Evolutionary conservation across 2,888 invertebrate species (phyloP).

Genomic region (Chelonus formosanus): DNA sequence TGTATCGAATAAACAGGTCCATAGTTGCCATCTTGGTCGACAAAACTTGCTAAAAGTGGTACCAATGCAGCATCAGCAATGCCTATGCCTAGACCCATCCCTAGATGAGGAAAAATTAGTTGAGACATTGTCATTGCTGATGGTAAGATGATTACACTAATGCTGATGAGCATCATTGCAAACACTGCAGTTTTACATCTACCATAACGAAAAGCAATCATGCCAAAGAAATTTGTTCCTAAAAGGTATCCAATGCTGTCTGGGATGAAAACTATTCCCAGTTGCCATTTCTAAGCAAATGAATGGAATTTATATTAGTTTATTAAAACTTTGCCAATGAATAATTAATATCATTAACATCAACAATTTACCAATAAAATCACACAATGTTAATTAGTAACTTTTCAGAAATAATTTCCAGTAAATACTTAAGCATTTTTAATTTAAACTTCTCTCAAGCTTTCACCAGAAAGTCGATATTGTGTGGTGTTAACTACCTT

Average conservation of each 20-base stretch:
- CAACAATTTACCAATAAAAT: constrained; percentile 20
- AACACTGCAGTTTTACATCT: constrained; percentile 72
- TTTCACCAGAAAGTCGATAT: too few relatives aligned
- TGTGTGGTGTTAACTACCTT: too few relatives aligned
- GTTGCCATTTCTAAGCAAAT: constrained; percentile 71
- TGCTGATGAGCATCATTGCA: constrained; percentile 73
- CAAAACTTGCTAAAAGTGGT: constrained; percentile 78
- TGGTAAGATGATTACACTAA: constrained; percentile 74
- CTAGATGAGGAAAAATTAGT: constrained; percentile 79
- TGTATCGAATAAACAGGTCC: constrained; percentile 85
- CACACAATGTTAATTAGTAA: too few relatives aligned
- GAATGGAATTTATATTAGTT: not conserved
- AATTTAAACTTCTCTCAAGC: too few relatives aligned
- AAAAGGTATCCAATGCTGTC: constrained; percentile 85
- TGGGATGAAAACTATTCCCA: constrained; percentile 85
- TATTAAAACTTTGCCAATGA: too few relatives aligned
- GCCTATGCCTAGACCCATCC: constrained; percentile 83
- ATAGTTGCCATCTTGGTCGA: constrained; percentile 76
- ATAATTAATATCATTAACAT: too few relatives aligned
- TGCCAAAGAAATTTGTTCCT: constrained; percentile 82
- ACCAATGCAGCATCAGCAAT: constrained; percentile 83
- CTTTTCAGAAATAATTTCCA: too few relatives aligned
- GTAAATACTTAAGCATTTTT: too few relatives aligned
- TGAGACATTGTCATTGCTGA: constrained; percentile 71
- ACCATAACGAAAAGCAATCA: constrained; percentile 72